phyloP scores from a whole-genome alignment of 1,140 invertebrate species.

The Drosophila kurseongensis region DNA sequence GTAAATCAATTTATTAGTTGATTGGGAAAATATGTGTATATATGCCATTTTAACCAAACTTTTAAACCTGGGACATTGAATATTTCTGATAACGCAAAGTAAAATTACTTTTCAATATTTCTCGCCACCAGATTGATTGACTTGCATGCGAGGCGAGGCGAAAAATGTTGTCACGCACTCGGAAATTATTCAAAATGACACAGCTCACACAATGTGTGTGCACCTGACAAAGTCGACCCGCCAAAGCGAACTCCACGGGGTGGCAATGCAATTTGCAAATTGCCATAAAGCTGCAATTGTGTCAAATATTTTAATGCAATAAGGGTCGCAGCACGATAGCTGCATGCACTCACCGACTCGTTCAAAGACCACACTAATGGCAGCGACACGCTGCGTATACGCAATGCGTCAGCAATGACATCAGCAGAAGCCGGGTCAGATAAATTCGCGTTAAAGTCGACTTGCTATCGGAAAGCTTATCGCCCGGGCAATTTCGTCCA shows the following conservation, averaged over 20 bases:
- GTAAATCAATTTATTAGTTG: slow-evolving; percentile 33
- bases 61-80: slow-evolving; percentile 1
- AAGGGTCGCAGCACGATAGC: slow-evolving; percentile 47
- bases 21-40: background rate
- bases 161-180: slow-evolving; percentile 57
- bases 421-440: slow-evolving; percentile 22
- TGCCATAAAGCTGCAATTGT: slow-evolving; percentile 56
- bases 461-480: slow-evolving; percentile 38
- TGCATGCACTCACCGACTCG: slow-evolving; percentile 7
- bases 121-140: slow-evolving; percentile 48
- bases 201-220: slow-evolving; percentile 17
- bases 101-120: slow-evolving; percentile 47
- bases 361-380: slow-evolving; percentile 8
- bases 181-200: slow-evolving; percentile 61
- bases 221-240: slow-evolving; percentile 43
- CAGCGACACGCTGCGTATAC: slow-evolving; percentile 47
- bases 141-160: slow-evolving; percentile 59
- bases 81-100: background rate
- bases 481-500: slow-evolving; percentile 30
- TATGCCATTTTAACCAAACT: background rate
- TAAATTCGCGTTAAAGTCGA: slow-evolving; percentile 35
- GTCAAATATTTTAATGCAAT: slow-evolving; percentile 74
- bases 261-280: slow-evolving; percentile 69
- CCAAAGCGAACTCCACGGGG: slow-evolving; percentile 20
- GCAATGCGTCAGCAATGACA: slow-evolving; percentile 47